Base-by-base conservation (phyloP, 2,888 invertebrate genomes). In the Sinodicranocentrus sp. region DNA sequence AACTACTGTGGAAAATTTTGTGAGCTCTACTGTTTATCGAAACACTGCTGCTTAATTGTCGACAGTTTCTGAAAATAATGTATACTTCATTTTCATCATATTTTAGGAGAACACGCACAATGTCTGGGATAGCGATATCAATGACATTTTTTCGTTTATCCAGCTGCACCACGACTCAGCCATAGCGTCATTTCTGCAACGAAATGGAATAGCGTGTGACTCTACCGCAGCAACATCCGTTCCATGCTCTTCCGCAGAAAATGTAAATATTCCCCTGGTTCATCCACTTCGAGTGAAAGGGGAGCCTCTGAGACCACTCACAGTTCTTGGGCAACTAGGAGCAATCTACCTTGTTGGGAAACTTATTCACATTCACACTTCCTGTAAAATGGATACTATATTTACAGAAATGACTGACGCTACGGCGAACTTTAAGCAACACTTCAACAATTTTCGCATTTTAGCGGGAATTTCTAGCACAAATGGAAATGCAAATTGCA, bases 211-310 rank as follows among this genome's bases (percentile, higher is more conserved):
- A 13, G 33, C 13, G 19, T 17, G 28, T 17, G 59, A 59, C 26
- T 48, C 54, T 15, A 26, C 26, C 3, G n/a, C 28, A 6, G 44
- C 15, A 6, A 44, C 19, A 26, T 8, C 15, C n/a, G 54, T 1
- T 43, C 39, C 6, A 17, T 19, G 2, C n/a, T 39, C 44, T 0
- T 28, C 33, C 8, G 21, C 73, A 1, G 71, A 78, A 44, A 39
- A 68, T 23, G 43, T 82, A 17, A 83, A 83, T 15, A 67, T 88
- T 52, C 88, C 88, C 0, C 59, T 88, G 21, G 79, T 87, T 2
- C 88, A 88, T 73, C 88, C 88, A 0, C 73, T 88, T 10, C 85
- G 87, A 44, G 48, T 52, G 6, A 88, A 88, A 65, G 86, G 86
- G 13, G 88, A 88, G 61, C 70, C 83, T 43, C 82, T 88, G 2